A percentile compares a stretch with the other conserved stretches of the same genome.
phyloP scores from a whole-genome alignment of 2,888 invertebrate species.

The Anoplius nigerrimus region DNA sequence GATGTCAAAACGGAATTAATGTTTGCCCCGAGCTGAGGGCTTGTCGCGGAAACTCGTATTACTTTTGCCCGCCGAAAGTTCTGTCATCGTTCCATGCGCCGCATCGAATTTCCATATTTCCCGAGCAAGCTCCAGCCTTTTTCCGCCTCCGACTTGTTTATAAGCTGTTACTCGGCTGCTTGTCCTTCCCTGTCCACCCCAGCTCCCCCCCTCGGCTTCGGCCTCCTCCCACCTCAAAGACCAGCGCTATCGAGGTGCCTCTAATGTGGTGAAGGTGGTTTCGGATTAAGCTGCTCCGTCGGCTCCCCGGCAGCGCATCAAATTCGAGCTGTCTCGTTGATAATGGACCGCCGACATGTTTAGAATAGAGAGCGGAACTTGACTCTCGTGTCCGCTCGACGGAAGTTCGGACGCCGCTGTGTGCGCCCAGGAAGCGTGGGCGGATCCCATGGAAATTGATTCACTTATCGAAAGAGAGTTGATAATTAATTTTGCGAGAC shows the following conservation, averaged over 20 bases:
- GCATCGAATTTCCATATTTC: too few relatives aligned
- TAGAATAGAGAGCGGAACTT: slow-evolving; percentile 8
- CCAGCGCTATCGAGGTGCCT: not conserved
- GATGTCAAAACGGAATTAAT: not conserved
- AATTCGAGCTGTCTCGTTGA: slow-evolving; percentile 16
- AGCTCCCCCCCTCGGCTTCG: not conserved
- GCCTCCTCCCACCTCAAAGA: not conserved
- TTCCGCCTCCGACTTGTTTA: not conserved
- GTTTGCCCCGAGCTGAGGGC: not conserved
- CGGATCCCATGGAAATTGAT: slow-evolving; percentile 5
- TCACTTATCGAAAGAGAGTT: slow-evolving; percentile 14
- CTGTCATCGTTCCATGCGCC: too few relatives aligned
- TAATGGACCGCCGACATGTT: slow-evolving; percentile 12
- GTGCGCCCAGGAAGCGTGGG: too few relatives aligned
- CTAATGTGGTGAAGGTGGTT: slow-evolving; percentile 27
- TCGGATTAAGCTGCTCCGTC: slow-evolving; percentile 20
- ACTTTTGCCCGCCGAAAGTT: too few relatives aligned
- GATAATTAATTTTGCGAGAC: too few relatives aligned
- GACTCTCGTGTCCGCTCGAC: slow-evolving; percentile 7
- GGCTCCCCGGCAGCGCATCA: slow-evolving; percentile 1
- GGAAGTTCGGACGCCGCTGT: not conserved
- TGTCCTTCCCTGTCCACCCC: not conserved
- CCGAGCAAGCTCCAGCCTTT: not conserved
- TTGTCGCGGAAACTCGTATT: too few relatives aligned
- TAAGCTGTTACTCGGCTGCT: not conserved